These are phyloP conservation scores for Holothuria glaberrima DNA, from an alignment of 35 echinoderm and acorn worm species.

Conservation along the genomic window DNA sequence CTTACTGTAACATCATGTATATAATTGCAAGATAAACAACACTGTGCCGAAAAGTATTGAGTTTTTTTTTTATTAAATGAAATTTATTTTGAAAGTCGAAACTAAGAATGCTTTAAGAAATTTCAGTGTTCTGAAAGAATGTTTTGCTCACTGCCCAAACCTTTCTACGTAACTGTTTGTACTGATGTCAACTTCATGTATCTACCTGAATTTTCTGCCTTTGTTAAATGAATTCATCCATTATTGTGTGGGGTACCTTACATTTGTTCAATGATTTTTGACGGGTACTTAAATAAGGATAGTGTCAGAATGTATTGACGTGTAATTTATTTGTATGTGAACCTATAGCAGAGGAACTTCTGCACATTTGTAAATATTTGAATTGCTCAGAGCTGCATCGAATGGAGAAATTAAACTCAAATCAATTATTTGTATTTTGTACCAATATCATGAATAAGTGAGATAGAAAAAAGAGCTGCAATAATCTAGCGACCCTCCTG, in stretches of 20 bases:
- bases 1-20: too few relatives aligned
- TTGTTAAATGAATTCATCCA: not conserved
- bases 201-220: not conserved
- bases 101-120: slow-evolving; percentile 21
- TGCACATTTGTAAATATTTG: too few relatives aligned
- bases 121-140: not conserved
- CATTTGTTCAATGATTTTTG: not conserved
- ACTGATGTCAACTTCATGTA: not conserved
- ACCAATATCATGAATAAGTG: too few relatives aligned
- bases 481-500: too few relatives aligned
- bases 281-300: not conserved
- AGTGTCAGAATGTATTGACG: not conserved
- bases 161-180: not conserved
- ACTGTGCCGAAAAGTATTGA: slow-evolving; percentile 1
- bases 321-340: not conserved
- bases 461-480: too few relatives aligned
- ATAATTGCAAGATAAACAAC: too few relatives aligned
- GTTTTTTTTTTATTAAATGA: not conserved
- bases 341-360: not conserved
- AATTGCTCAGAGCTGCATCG: too few relatives aligned
- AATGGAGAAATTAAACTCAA: too few relatives aligned
- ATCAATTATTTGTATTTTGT: too few relatives aligned
- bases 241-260: not conserved
- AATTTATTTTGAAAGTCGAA: not conserved
- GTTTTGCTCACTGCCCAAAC: slow-evolving; percentile 11